Evolutionary conservation across 2,888 invertebrate genomes (phyloP).

Genomic region (Encarsia formosa): DNA sequence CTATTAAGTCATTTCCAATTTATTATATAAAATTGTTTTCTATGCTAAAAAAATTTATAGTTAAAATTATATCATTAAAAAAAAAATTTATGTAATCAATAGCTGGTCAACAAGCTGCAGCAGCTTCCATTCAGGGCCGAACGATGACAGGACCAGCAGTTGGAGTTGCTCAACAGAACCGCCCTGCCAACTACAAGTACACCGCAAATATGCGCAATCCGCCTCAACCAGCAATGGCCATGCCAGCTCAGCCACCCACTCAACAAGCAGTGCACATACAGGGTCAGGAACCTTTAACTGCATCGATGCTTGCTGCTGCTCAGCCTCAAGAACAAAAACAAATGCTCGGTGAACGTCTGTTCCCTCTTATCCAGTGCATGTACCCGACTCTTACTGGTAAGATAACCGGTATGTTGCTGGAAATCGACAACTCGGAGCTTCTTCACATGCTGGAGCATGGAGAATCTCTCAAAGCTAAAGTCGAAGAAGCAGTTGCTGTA

Average conservation of each 20-base stretch:
- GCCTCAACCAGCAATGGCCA: slow-evolving; percentile 55
- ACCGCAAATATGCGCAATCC: slow-evolving; percentile 89
- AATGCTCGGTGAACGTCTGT: slow-evolving; percentile 97
- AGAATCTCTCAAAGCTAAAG: slow-evolving; percentile 93
- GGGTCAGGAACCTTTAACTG: slow-evolving; percentile 94
- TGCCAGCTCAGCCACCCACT: slow-evolving; percentile 54
- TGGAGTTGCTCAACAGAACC: slow-evolving; percentile 62
- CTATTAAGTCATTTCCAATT: too few species aligned
- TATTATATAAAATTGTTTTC: too few species aligned
- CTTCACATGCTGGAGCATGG: slow-evolving; percentile 96
- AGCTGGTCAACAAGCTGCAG: slow-evolving; percentile 65
- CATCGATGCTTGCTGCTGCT: slow-evolving; percentile 95
- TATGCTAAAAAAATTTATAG: too few species aligned
- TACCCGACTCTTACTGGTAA: slow-evolving; percentile 92
- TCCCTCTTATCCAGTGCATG: slow-evolving; percentile 94
- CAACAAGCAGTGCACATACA: slow-evolving; percentile 85
- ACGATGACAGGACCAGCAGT: slow-evolving; percentile 68
- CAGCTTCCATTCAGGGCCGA: slow-evolving; percentile 58
- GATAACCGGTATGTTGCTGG: slow-evolving; percentile 98
- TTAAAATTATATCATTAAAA: too few species aligned
- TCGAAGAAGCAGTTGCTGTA: slow-evolving; percentile 97
- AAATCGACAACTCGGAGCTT: slow-evolving; percentile 97
- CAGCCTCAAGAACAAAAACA: slow-evolving; percentile 97
- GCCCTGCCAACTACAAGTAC: slow-evolving; percentile 81
- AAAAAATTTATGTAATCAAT: too few species aligned